Evolutionary conservation across 2,113 vertebrate species (phyloP), one percentile per base, ranked within the genome.

Genomic region (Bos taurus): DNA sequence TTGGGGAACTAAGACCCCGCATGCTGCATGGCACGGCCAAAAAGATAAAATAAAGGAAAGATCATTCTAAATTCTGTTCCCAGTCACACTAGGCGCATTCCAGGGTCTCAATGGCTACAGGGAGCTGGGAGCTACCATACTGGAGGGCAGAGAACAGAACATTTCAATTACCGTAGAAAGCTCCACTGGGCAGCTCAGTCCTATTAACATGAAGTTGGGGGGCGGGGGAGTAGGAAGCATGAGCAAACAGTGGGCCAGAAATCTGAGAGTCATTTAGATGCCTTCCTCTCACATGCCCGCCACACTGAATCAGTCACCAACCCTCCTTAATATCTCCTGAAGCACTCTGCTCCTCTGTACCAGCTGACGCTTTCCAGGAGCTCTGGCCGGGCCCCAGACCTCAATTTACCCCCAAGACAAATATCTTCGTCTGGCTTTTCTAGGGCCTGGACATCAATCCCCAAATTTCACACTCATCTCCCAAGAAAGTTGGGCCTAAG

Each of bases 111-210:
- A 5, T 3, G 2, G 52, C n/a, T 6, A 5, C 2, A 0, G 2
- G 6, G 3, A 12, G 67, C 17, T 13, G 5, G 13, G 7, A 26
- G 64, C 43, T 10, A 0, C 88, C 78, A 14, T 7, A 17, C 0
- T 14, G 94, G 56, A 8, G 12, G 6, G 81, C 2, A 0, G 5
- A 23, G 57, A 16, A 11, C 1, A 10, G 82, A 71, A 30, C 54
- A 1, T 33, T 21, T 7, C 8, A 0, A 3, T 26, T 11, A 0
- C 0, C 0, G 7, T 46, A 13, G 67, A 6, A 4, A 59, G 85
- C 14, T 40, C 50, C 3, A 0, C 1, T 0, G 50, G 64, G 13
- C 59, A 40, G 48, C 48, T 59, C 71, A 86, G 78, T 26, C 62
- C 59, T 17, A 46, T 59, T 50, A 62, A 10, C n/a, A 13, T 0